Percentiles rank a stretch among this genome's conserved stretches.
Evolutionary conservation across 1,140 invertebrate genomes (phyloP).

Genomic region (Zaprionus africanus): DNA sequence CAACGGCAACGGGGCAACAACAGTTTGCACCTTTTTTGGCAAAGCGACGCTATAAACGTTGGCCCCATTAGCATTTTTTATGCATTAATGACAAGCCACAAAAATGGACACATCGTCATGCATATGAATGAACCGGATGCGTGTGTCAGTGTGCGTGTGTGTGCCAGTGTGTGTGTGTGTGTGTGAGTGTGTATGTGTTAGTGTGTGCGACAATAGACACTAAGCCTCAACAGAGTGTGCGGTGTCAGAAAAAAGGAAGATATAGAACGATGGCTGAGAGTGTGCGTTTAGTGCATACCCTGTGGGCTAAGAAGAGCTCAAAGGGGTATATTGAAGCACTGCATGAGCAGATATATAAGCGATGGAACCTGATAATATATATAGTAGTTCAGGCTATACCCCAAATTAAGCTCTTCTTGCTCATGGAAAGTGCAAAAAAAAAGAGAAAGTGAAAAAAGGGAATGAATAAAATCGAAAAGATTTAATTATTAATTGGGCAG

Average conservation of each 20-base stretch:
- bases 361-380: too few relatives aligned
- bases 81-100: slow-evolving; percentile 81
- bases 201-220: slow-evolving; percentile 70
- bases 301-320: not conserved
- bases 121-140: slow-evolving; percentile 68
- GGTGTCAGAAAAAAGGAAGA: slow-evolving; percentile 37
- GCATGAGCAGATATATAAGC: too few relatives aligned
- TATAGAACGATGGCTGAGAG: slow-evolving; percentile 17
- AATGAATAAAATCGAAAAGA: fast-evolving
- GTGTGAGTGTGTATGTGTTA: slow-evolving; percentile 9
- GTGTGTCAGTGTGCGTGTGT: slow-evolving; percentile 26
- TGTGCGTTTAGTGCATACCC: slow-evolving; percentile 12
- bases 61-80: slow-evolving; percentile 79
- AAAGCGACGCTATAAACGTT: slow-evolving; percentile 75
- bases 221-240: slow-evolving; percentile 67
- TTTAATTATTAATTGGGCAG: too few relatives aligned
- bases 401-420: too few relatives aligned
- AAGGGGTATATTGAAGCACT: not conserved
- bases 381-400: too few relatives aligned
- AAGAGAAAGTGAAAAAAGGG: too few relatives aligned
- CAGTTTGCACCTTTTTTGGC: slow-evolving; percentile 76
- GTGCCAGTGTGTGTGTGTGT: slow-evolving; percentile 17
- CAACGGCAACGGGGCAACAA: slow-evolving; percentile 60
- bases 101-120: slow-evolving; percentile 82
- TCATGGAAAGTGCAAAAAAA: too few relatives aligned